Evolutionary conservation across 2,113 vertebrate genomes (phyloP), one percentile per base, ranked within the genome.

Genomic region (Embiotoca jacksoni): DNA sequence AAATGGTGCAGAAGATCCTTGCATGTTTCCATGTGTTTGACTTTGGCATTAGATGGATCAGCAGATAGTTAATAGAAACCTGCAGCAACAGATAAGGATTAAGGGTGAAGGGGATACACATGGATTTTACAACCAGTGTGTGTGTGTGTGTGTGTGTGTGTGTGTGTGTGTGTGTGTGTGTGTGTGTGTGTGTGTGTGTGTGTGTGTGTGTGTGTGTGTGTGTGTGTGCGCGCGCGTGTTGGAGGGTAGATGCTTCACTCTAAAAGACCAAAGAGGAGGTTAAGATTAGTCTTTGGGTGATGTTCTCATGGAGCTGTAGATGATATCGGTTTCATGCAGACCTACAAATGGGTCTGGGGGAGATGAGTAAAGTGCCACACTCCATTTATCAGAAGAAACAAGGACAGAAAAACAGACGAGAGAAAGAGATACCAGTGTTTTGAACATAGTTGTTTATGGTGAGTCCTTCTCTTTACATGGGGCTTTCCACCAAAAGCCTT

Each of bases 391-490:
- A 77, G 57, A 62, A 39, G 64, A 71, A 78, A 44, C 31, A 61
- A 59, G 46, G 13, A 62, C 36, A 23, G 55, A 47, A 7, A 30
- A 13, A 23, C 1, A 55, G 41, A n/a, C 50, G 31, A 59, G 15
- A 70, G 23, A 59, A 32, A 55, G 68, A 79, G 78, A 85, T 82
- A 80, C 53, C 6, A 53, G 68, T 52, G 80, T 83, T 87, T 81
- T 78, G 71, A 82, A 65, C 70, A 10, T 8, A 14, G 31, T 64
- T 86, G 78, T 88, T 86, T 63, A 85, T 63, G 58, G 44, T n/a
- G 47, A 78, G 59, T 61, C 13, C 72, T 81, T 60, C 32, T 86
- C 80, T 81, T 88, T 80, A 84, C 60, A 86, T 69, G 84, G 83
- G 75, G 83, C 63, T 85, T 88, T 89, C 81, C 81, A 81, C 35